Percentiles rank a stretch among this genome's conserved stretches.
Conservation (phyloP, 2,888 invertebrate genomes). For the Melanargia galathea region DNA sequence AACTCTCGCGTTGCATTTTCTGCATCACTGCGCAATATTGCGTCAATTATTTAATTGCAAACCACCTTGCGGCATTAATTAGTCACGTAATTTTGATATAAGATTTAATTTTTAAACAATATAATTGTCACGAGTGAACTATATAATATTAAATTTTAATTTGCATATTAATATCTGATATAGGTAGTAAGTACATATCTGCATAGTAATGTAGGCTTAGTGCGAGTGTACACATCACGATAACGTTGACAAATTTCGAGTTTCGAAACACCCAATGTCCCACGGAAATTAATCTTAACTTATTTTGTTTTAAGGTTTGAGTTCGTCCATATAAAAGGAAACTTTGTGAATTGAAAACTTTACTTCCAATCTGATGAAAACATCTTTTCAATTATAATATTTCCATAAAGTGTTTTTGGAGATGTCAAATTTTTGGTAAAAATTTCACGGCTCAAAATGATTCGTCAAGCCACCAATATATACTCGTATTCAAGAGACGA, state of each 20-base stretch:
- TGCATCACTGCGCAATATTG: conserved; percentile 31
- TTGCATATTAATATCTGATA: too few species aligned
- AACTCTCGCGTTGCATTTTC: conserved; percentile 43
- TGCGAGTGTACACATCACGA: too few species aligned
- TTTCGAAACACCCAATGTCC: too few species aligned
- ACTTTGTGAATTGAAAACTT: too few species aligned
- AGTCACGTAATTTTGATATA: conserved; percentile 2
- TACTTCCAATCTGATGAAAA: too few species aligned
- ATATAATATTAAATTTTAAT: background rate
- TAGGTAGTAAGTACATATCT: background rate
- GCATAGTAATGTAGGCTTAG: too few species aligned
- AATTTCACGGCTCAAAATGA: conserved; percentile 37
- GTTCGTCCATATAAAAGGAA: too few species aligned
- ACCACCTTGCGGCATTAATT: conserved; percentile 13
- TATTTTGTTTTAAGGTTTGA: too few species aligned
- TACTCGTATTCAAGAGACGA: conserved; percentile 37
- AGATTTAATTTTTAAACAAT: background rate
- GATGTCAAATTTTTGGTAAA: conserved; percentile 16
- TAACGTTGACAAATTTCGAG: too few species aligned
- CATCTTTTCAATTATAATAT: too few species aligned
- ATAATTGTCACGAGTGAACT: background rate
- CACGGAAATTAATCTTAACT: too few species aligned
- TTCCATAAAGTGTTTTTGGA: background rate
- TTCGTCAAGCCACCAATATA: conserved; percentile 43
- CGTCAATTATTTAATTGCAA: conserved; percentile 33